A percentile compares a stretch with the other conserved stretches of the same genome.
These are phyloP conservation scores for Peromyscus eremicus DNA, from an alignment of 2,797 vertebrate species.

Conservation along the genomic window DNA sequence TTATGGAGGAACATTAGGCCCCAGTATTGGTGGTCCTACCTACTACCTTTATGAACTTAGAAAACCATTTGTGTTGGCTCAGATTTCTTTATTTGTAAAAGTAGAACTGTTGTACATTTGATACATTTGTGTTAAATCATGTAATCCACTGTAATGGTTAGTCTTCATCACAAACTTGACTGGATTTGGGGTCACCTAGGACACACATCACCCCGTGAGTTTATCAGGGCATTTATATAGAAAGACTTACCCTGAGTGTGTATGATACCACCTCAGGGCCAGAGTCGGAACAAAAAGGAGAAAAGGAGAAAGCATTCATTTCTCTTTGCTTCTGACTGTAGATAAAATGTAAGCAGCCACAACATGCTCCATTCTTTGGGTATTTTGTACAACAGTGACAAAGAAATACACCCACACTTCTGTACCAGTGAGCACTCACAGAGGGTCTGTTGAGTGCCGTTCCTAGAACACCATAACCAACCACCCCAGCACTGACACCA, in stretches of 20 bases:
- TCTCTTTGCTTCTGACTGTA: not conserved
- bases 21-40: not conserved
- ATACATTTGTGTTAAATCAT: not conserved
- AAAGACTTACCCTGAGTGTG: not conserved
- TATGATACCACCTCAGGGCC: not conserved
- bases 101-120: not conserved
- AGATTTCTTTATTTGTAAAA: constrained; percentile 36
- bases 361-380: not conserved
- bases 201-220: not conserved
- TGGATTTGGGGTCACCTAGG: not conserved
- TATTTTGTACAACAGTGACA: not conserved
- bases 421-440: not conserved
- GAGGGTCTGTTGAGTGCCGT: not conserved
- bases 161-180: not conserved
- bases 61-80: not conserved
- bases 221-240: not conserved
- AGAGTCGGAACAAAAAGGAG: not conserved
- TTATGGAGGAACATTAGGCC: not conserved
- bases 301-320: not conserved
- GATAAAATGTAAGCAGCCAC: not conserved
- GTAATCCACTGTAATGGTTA: not conserved
- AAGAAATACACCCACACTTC: not conserved
- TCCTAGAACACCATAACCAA: not conserved
- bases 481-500: not conserved
- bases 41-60: not conserved